Percentiles rank a stretch among this genome's conserved stretches.
Evolutionary conservation across 2,113 vertebrate genomes (phyloP).

Genomic region (Callipepla squamata): DNA sequence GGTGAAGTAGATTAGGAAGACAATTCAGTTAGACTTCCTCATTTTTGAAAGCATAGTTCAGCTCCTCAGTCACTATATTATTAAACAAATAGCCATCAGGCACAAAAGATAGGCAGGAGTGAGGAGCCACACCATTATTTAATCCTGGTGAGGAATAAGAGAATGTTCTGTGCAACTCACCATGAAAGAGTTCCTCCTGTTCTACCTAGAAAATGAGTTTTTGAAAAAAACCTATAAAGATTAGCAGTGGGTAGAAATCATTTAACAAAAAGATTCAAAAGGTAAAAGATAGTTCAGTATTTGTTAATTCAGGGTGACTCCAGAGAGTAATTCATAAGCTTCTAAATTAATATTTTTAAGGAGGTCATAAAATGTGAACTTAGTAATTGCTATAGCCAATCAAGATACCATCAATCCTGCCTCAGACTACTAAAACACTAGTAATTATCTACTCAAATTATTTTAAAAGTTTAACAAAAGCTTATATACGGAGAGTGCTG

Average conservation of each 20-base stretch:
- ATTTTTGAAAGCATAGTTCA: not conserved
- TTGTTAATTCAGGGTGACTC: constrained; percentile 58
- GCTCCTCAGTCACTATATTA: not conserved
- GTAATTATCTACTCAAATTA: constrained; percentile 48
- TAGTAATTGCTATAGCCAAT: constrained; percentile 61
- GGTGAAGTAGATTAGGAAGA: not conserved
- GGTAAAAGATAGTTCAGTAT: constrained; percentile 18
- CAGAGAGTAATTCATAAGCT: constrained; percentile 61
- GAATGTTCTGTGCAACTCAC: not conserved
- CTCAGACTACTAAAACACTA: constrained; percentile 30
- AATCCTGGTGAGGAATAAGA: not conserved
- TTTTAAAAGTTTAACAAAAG: constrained; percentile 56
- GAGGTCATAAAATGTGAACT: constrained; percentile 67
- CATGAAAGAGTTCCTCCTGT: not conserved
- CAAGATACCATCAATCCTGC: constrained; percentile 44
- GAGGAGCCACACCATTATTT: not conserved
- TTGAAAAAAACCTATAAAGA: constrained; percentile 6
- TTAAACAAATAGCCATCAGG: not conserved
- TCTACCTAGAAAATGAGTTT: not conserved
- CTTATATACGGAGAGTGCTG: constrained; percentile 15
- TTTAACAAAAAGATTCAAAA: constrained; percentile 8
- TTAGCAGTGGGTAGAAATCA: not conserved
- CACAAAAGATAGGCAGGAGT: not conserved
- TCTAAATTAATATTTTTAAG: constrained; percentile 70
- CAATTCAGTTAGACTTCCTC: not conserved